A percentile compares a stretch with the other conserved stretches of the same genome.
phyloP scores from a whole-genome alignment of 2,113 vertebrate species.

The Hippopotamus amphibius region DNA sequence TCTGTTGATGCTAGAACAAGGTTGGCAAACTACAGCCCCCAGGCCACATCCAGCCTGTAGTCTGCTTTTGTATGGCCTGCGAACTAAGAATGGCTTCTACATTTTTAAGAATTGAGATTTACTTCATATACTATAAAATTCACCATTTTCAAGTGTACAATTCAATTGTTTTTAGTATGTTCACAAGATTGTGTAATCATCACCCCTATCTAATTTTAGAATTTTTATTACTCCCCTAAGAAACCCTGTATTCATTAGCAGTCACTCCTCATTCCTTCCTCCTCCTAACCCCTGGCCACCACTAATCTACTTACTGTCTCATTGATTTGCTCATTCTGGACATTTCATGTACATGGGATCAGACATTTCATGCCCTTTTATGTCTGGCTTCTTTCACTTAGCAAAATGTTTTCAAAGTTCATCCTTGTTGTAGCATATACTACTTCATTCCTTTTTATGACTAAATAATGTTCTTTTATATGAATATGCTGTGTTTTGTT shows the following conservation, averaged over 20 bases:
- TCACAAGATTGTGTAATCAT: background rate
- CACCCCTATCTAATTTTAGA: background rate
- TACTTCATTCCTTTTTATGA: constrained; percentile 14
- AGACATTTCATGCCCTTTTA: background rate
- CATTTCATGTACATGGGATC: background rate
- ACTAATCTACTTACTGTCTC: background rate
- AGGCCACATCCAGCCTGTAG: background rate
- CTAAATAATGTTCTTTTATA: background rate
- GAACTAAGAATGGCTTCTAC: background rate
- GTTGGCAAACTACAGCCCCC: background rate
- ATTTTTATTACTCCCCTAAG: background rate
- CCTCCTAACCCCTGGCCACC: background rate
- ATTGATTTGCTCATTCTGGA: background rate
- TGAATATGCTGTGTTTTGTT: background rate
- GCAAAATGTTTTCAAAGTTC: constrained; percentile 11
- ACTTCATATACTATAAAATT: background rate
- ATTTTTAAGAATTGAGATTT: background rate
- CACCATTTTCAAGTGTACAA: background rate
- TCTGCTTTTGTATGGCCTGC: background rate
- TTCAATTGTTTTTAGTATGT: constrained; percentile 7
- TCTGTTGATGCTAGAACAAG: background rate
- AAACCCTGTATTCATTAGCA: background rate
- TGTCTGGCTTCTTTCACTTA: constrained; percentile 7
- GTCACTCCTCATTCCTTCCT: background rate
- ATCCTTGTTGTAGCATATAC: background rate